A percentile compares a stretch with the other conserved stretches of the same genome.
These are phyloP conservation scores for Standfussiana lucernea DNA, from an alignment of 2,888 invertebrate genomes.

Conservation along the genomic window DNA sequence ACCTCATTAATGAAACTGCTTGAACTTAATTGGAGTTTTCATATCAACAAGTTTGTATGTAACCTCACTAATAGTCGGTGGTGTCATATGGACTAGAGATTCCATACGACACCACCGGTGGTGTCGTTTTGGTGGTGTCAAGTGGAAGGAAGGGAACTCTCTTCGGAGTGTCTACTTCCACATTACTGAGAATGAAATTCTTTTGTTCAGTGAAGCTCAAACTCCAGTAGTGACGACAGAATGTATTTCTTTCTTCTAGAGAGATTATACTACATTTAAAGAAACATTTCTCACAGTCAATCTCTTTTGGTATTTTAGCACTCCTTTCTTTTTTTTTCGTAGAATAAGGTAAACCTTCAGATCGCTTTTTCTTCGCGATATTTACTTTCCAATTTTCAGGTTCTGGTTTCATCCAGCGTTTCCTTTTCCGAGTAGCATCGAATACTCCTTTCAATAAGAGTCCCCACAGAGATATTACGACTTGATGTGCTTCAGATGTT, in stretches of 20 bases:
- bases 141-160: too few relatives aligned
- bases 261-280: slow-evolving; percentile 4
- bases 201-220: slow-evolving; percentile 2
- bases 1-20: too few relatives aligned
- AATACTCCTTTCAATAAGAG: slow-evolving; percentile 2
- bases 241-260: slow-evolving; percentile 1
- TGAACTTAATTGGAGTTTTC: too few relatives aligned
- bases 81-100: too few relatives aligned
- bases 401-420: slow-evolving; percentile 38
- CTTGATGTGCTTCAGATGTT: slow-evolving; percentile 3
- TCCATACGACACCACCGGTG: too few relatives aligned
- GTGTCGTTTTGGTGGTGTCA: too few relatives aligned
- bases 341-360: slow-evolving; percentile 5
- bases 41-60: too few relatives aligned
- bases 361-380: slow-evolving; percentile 4
- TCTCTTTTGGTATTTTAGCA: slow-evolving; percentile 1
- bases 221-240: slow-evolving; percentile 21
- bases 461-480: slow-evolving; percentile 2
- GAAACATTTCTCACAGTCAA: neutral
- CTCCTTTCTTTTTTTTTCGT: neutral
- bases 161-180: slow-evolving; percentile 13
- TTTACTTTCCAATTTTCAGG: slow-evolving; percentile 18
- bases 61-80: too few relatives aligned
- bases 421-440: slow-evolving; percentile 20
- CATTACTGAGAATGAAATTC: slow-evolving; percentile 11